Evolutionary conservation across 2,113 vertebrate species (phyloP), one percentile per base, ranked within the genome.

Genomic region (Tonatia bakeri): DNA sequence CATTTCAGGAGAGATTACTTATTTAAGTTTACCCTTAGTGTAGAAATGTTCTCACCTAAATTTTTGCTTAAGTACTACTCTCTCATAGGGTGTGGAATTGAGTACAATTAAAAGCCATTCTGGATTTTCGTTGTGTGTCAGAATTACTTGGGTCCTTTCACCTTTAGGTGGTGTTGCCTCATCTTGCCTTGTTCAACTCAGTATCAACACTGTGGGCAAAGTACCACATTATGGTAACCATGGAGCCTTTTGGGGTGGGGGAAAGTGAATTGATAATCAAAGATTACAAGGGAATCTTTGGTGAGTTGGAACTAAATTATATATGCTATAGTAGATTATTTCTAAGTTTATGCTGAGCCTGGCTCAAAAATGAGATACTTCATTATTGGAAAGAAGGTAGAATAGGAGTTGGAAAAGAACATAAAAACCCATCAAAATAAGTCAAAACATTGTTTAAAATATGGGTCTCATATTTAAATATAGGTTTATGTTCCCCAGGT

Each of bases 231-330:
- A 28, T 40, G 33, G 28, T 56, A 79, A 94, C 93, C 12, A 24
- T 87, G 10, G 52, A 69, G 47, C 31, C 31, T 94, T 73, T 73
- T 91, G 31, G 54, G 17, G 2, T 38, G 26, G 28, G 19, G 28
- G 17, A 4, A 28, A 31, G 10, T 28, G 33, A 36, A 14, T 15
- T 61, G 19, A 84, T 11, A 43, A 45, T 91, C 47, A 72, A 28
- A 92, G 36, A 65, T 94, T 90, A 43, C 59, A 92, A 88, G 84
- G 90, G 24, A 90, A 77, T 96, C 43, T 77, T 77, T 54, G 52
- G 3, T 61, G 81, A 77, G 26, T 76, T 28, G 72, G 79, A 86
- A 94, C 43, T 79, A 85, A 96, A 69, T 80, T 85, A 80, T 87
- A 75, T 73, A 91, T 80, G 50, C 15, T 85, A 56, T 19, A 75